These are phyloP conservation scores for Peromyscus eremicus DNA, from an alignment of 2,797 vertebrate genomes.

Conservation along the genomic window DNA sequence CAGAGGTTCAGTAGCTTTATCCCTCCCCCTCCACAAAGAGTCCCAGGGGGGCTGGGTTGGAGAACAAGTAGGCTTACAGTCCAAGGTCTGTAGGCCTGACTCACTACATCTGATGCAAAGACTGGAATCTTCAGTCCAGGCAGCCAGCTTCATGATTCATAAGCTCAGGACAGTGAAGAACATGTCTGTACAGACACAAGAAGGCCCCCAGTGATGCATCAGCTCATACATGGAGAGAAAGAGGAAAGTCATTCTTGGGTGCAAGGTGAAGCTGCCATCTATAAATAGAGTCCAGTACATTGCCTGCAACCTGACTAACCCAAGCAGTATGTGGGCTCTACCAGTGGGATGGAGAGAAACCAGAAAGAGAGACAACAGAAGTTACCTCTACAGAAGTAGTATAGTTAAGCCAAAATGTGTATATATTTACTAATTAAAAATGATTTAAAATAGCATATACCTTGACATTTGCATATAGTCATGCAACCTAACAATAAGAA, in stretches of 20 bases:
- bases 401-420: neutral
- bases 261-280: neutral
- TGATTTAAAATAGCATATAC: too few relatives aligned
- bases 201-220: neutral
- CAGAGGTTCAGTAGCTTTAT: neutral
- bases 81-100: neutral
- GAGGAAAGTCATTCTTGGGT: neutral
- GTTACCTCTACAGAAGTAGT: fast-evolving
- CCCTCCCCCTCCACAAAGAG: neutral
- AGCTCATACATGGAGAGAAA: neutral
- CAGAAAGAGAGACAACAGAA: neutral
- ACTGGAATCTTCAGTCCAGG: neutral
- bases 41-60: neutral
- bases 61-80: neutral
- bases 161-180: neutral
- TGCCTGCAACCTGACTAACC: neutral
- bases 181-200: neutral
- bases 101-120: neutral
- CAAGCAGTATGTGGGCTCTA: fast-evolving
- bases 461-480: neutral
- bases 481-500: neutral
- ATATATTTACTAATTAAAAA: neutral
- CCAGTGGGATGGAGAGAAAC: neutral
- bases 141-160: neutral
- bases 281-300: too few relatives aligned